Conservation (phyloP, 2,113 vertebrate species). For the Nothocercus julius region DNA sequence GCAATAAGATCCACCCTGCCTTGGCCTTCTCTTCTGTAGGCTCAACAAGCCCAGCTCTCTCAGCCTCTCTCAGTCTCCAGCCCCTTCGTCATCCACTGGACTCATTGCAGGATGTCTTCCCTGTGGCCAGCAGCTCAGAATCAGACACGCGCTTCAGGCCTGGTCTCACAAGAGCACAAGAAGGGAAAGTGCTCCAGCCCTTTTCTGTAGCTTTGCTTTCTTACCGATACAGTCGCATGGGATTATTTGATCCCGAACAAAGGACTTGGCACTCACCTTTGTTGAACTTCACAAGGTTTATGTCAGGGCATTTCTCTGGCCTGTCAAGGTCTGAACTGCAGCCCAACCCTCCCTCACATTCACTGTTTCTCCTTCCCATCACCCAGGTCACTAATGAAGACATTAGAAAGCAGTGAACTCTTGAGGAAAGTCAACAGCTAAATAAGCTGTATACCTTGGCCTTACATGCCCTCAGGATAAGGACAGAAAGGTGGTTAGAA, state of each 20-base stretch:
- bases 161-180: neutral
- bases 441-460: neutral
- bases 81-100: neutral
- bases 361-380: neutral
- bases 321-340: neutral
- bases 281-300: neutral
- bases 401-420: neutral
- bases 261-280: neutral
- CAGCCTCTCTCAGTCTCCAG: neutral
- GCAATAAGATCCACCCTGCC: neutral
- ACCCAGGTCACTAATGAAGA: neutral
- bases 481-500: neutral
- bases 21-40: neutral
- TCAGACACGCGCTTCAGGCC: neutral
- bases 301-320: neutral
- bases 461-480: neutral
- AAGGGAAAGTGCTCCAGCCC: neutral
- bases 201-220: neutral
- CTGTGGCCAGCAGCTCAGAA: neutral
- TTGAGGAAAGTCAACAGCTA: neutral
- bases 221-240: neutral
- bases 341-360: neutral
- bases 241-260: neutral
- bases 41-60: neutral
- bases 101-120: neutral